A percentile compares a stretch with the other conserved stretches of the same genome.
phyloP scores from a whole-genome alignment of 2,888 invertebrate genomes.

The Ceramica pisi region DNA sequence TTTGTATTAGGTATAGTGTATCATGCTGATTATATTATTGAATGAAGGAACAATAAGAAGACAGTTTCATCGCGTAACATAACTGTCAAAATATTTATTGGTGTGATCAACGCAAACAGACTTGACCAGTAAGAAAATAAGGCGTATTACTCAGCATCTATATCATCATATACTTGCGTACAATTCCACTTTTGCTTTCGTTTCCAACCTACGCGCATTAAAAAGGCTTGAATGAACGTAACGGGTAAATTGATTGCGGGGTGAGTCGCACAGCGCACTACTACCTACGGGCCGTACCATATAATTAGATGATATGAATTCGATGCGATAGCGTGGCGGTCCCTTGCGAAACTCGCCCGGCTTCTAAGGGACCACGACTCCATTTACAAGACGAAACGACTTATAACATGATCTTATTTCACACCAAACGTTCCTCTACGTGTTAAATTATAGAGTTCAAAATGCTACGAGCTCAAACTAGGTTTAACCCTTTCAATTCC shows the following conservation, averaged over 20 bases:
- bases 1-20: constrained; percentile 10
- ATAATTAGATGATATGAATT: constrained; percentile 90
- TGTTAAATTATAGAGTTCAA: constrained; percentile 22
- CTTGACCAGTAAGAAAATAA: constrained; percentile 30
- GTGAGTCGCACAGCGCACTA: constrained; percentile 66
- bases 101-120: constrained; percentile 20
- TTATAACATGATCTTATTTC: constrained; percentile 10
- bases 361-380: constrained; percentile 84
- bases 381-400: constrained; percentile 53
- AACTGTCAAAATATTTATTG: constrained; percentile 34
- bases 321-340: constrained; percentile 86
- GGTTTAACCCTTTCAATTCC: constrained; percentile 66
- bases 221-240: constrained; percentile 64
- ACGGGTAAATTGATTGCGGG: constrained; percentile 71
- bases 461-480: constrained; percentile 54
- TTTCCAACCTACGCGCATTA: constrained; percentile 55
- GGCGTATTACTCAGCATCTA: constrained; percentile 38
- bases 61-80: constrained; percentile 19
- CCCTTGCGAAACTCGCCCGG: constrained; percentile 87
- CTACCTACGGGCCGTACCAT: constrained; percentile 81
- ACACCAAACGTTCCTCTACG: constrained; percentile 34
- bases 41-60: constrained; percentile 13
- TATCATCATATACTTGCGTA: constrained; percentile 26
- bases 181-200: constrained; percentile 49
- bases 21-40: constrained; percentile 15